Evolutionary conservation across 2,113 vertebrate genomes (phyloP).

Genomic region (Machaerirhynchus nigripectus): DNA sequence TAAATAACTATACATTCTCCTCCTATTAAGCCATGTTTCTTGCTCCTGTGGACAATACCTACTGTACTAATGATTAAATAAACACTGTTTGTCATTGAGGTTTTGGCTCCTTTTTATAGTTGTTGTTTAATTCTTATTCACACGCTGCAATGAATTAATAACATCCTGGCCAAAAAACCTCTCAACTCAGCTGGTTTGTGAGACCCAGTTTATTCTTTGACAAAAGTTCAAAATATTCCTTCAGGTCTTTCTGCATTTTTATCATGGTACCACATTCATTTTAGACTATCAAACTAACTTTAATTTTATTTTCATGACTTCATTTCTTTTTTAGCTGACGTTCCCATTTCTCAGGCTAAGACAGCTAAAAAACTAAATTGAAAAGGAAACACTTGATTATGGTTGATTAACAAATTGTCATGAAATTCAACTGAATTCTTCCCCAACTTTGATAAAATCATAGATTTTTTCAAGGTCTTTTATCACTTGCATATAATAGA

Average conservation of each 20-base stretch:
- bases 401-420: background rate
- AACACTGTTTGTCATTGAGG: background rate
- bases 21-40: background rate
- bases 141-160: background rate
- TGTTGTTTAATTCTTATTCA: background rate
- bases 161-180: background rate
- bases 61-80: background rate
- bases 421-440: background rate
- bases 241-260: background rate
- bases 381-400: background rate
- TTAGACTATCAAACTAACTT: background rate
- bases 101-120: background rate
- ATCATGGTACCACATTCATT: background rate
- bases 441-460: background rate
- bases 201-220: background rate
- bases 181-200: background rate
- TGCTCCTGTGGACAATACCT: background rate
- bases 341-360: background rate
- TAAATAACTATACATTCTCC: background rate
- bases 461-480: background rate
- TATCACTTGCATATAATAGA: background rate
- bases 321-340: background rate
- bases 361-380: background rate
- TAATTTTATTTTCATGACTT: background rate
- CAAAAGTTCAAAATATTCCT: background rate